phyloP scores from a whole-genome alignment of 2,888 invertebrate species.

The Xestia c-nigrum region DNA sequence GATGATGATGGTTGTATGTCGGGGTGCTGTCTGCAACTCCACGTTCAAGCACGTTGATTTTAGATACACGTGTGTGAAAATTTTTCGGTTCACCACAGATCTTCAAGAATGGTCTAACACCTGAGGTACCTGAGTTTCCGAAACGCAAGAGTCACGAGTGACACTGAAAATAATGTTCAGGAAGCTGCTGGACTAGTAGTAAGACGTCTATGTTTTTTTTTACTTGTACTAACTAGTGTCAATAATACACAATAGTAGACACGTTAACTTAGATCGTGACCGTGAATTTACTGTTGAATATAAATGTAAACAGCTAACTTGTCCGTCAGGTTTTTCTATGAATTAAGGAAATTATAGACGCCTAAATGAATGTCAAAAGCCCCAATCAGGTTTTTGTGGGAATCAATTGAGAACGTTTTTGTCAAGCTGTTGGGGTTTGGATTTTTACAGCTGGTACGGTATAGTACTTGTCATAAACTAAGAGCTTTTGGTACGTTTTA shows the following conservation, averaged over 20 bases:
- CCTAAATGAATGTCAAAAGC: conserved; percentile 12
- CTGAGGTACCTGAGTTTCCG: background rate
- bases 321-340: conserved; percentile 35
- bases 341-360: conserved; percentile 9
- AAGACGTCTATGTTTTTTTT: background rate
- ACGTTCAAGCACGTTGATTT: background rate
- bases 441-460: background rate
- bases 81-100: background rate
- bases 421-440: too few relatives aligned
- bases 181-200: background rate
- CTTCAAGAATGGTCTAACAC: background rate
- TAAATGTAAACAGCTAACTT: conserved; percentile 41
- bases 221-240: conserved; percentile 23
- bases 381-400: conserved; percentile 16
- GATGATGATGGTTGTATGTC: too few relatives aligned
- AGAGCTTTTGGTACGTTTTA: background rate
- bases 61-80: background rate
- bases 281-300: conserved; percentile 43
- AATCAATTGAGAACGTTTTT: background rate
- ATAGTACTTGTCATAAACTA: background rate
- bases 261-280: conserved; percentile 52
- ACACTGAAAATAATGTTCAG: background rate
- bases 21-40: background rate
- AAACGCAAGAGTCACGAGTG: background rate
- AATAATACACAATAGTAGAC: conserved; percentile 39